A percentile compares a stretch with the other conserved stretches of the same genome.
Evolutionary conservation across 2,888 invertebrate species (phyloP).

Genomic region (Brachylomia viminalis): DNA sequence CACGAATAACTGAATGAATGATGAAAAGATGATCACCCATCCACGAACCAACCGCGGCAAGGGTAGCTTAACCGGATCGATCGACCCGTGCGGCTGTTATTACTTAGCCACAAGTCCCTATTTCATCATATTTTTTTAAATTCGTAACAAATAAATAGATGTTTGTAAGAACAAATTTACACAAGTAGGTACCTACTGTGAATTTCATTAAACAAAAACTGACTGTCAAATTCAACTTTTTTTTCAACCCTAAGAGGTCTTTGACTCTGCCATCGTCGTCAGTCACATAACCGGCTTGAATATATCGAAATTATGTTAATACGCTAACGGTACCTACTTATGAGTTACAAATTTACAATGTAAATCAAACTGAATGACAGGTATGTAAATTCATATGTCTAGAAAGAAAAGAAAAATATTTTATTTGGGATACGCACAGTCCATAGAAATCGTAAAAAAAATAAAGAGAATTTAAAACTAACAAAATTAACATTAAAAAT

Average conservation of each 20-base stretch:
- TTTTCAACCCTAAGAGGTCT: slow-evolving; percentile 21
- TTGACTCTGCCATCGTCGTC: slow-evolving; percentile 27
- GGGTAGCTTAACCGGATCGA: too few species aligned
- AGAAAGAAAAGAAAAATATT: too few species aligned
- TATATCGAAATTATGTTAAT: slow-evolving; percentile 20
- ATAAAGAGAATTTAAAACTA: too few species aligned
- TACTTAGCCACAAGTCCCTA: too few species aligned
- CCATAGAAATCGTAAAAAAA: too few species aligned
- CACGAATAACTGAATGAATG: too few species aligned
- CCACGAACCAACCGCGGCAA: too few species aligned
- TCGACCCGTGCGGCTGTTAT: too few species aligned
- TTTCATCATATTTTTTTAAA: neutral
- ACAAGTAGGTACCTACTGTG: neutral
- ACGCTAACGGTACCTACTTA: slow-evolving; percentile 14
- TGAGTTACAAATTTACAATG: slow-evolving; percentile 20
- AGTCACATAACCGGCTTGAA: slow-evolving; percentile 32
- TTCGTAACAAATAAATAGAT: neutral
- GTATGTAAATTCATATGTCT: neutral
- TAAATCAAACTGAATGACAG: slow-evolving; percentile 15
- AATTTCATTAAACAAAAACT: neutral
- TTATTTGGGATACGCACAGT: too few species aligned
- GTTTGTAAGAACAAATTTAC: neutral
- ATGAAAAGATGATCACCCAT: too few species aligned
- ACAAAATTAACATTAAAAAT: too few species aligned
- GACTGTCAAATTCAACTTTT: neutral